Evolutionary conservation across 2,888 invertebrate genomes (phyloP).

Genomic region (Campaea margaritaria): DNA sequence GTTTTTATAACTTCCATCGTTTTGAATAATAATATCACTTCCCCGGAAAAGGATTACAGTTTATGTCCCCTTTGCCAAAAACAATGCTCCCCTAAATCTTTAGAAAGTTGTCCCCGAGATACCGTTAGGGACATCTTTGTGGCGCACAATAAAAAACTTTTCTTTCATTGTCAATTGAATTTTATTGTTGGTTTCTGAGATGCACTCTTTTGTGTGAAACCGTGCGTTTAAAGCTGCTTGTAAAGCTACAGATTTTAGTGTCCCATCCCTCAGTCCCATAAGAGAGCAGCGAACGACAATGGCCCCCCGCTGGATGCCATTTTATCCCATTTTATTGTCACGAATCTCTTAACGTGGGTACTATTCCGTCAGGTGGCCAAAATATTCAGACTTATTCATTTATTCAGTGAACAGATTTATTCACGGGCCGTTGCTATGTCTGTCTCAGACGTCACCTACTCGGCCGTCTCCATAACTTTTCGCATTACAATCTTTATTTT

Average conservation of each 20-base stretch:
- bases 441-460: slow-evolving; percentile 47
- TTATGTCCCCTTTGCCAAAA: slow-evolving; percentile 64
- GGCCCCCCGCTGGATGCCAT: slow-evolving; percentile 75
- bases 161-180: slow-evolving; percentile 83
- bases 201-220: slow-evolving; percentile 80
- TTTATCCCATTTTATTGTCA: slow-evolving; percentile 76
- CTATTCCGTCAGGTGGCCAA: slow-evolving; percentile 74
- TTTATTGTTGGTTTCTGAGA: slow-evolving; percentile 84
- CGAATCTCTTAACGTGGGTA: slow-evolving; percentile 58
- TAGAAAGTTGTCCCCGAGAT: slow-evolving; percentile 72
- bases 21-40: slow-evolving; percentile 27
- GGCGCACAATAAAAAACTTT: slow-evolving; percentile 60
- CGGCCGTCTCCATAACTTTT: slow-evolving; percentile 26
- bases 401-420: slow-evolving; percentile 61
- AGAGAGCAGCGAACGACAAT: slow-evolving; percentile 77
- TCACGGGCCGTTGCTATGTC: slow-evolving; percentile 51
- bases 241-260: slow-evolving; percentile 62
- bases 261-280: slow-evolving; percentile 57
- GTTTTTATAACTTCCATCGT: slow-evolving; percentile 39
- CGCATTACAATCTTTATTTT: slow-evolving; percentile 37
- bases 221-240: slow-evolving; percentile 82
- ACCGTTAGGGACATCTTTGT: slow-evolving; percentile 77
- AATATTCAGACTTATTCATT: slow-evolving; percentile 65
- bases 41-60: slow-evolving; percentile 61
- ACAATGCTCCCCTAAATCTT: slow-evolving; percentile 76